These are phyloP conservation scores for Phalacrocorax carbo DNA, from an alignment of 2,113 vertebrate species.

Conservation along the genomic window DNA sequence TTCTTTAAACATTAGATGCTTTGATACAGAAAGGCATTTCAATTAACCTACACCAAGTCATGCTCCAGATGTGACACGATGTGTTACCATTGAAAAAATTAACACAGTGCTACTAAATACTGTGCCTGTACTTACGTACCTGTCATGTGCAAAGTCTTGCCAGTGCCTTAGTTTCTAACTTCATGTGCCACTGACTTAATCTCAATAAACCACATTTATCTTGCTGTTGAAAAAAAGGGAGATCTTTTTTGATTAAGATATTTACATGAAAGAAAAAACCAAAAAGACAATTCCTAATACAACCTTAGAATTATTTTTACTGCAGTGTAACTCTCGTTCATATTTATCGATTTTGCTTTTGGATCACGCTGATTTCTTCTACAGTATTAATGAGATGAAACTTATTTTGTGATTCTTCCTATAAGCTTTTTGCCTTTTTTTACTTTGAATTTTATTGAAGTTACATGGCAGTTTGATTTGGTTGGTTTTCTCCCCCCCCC, in stretches of 20 bases:
- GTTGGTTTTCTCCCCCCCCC: too few relatives aligned
- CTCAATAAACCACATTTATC: not conserved
- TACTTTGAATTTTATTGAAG: not conserved
- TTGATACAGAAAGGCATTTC: not conserved
- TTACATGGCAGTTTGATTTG: not conserved
- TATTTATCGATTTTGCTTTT: not conserved
- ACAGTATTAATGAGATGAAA: not conserved
- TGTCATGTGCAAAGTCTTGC: not conserved
- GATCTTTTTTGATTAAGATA: not conserved
- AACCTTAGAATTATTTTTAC: not conserved
- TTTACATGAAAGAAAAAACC: not conserved
- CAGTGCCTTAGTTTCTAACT: not conserved
- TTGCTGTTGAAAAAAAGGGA: not conserved
- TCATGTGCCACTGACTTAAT: not conserved
- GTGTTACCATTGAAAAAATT: not conserved
- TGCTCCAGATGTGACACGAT: not conserved
- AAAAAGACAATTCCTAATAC: fast-evolving
- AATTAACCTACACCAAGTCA: not conserved
- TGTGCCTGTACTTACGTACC: not conserved
- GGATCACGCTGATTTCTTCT: not conserved
- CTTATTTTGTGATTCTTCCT: not conserved
- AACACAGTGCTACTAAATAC: not conserved
- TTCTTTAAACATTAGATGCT: not conserved
- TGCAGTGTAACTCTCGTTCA: not conserved
- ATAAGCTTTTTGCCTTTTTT: not conserved